A percentile compares a stretch with the other conserved stretches of the same genome.
Evolutionary conservation across 2,888 invertebrate species (phyloP).

Genomic region (Chymomyza fuscimana): DNA sequence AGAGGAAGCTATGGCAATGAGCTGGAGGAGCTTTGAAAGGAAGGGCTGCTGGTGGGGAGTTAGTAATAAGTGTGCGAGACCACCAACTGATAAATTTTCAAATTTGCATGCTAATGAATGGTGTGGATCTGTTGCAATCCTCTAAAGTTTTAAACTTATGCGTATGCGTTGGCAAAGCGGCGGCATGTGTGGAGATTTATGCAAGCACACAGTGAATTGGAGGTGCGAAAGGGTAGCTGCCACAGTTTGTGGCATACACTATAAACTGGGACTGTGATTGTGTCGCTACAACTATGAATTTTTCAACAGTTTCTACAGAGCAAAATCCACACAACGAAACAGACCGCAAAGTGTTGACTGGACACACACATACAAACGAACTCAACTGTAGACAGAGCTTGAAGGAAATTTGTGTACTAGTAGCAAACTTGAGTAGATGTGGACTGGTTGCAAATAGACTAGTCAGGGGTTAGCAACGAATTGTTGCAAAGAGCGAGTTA

Average conservation of each 20-base stretch:
- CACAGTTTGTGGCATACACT: background rate
- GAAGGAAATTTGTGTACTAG: no score
- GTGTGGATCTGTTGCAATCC: slow-evolving; percentile 6
- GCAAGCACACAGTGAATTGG: slow-evolving; percentile 14
- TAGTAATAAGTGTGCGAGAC: slow-evolving; percentile 13
- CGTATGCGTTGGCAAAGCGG: background rate
- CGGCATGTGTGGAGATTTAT: slow-evolving; percentile 6
- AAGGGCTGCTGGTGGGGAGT: background rate
- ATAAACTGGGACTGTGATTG: background rate
- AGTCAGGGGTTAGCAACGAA: no score
- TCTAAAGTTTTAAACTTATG: slow-evolving; percentile 28
- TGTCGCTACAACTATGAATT: slow-evolving; percentile 10
- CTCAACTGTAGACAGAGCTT: background rate
- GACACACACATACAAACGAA: background rate
- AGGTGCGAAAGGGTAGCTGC: background rate
- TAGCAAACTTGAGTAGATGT: no score
- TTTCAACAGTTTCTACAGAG: slow-evolving; percentile 24
- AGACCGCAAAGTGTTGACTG: slow-evolving; percentile 8
- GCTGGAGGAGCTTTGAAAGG: background rate
- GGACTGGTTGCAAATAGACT: no score
- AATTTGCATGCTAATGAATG: slow-evolving; percentile 56
- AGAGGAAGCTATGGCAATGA: no score
- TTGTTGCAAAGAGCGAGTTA: no score
- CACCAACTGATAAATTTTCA: slow-evolving; percentile 36
- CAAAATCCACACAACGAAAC: slow-evolving; percentile 7